Conservation (phyloP, 2,888 invertebrate species). For the Clitarchus hookeri region DNA sequence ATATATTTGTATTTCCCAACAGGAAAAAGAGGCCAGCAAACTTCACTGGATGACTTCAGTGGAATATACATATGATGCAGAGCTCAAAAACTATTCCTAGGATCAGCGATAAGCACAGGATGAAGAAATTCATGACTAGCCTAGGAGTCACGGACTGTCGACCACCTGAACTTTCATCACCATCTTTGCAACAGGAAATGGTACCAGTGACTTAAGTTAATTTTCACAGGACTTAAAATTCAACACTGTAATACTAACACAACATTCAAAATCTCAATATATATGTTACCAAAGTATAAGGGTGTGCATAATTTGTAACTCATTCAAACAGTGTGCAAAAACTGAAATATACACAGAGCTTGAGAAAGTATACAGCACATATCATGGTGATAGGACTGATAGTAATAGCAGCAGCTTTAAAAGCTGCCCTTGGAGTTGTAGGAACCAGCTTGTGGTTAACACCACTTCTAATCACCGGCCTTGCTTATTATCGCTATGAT, state of each 20-base stretch:
- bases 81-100: background rate
- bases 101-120: background rate
- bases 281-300: background rate
- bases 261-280: background rate
- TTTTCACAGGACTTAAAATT: background rate
- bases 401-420: constrained; percentile 43
- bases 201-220: background rate
- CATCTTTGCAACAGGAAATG: background rate
- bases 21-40: background rate
- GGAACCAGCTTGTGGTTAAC: constrained; percentile 76
- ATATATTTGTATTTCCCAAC: background rate
- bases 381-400: constrained; percentile 40
- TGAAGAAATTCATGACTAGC: background rate
- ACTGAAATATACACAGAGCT: background rate
- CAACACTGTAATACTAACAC: background rate
- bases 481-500: constrained; percentile 80
- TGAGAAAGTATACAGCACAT: background rate
- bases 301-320: background rate
- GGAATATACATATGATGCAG: background rate
- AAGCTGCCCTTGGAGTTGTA: constrained; percentile 40
- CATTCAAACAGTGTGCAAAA: background rate
- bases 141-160: background rate
- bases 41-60: background rate
- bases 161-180: background rate
- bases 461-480: constrained; percentile 78